Base-by-base conservation (phyloP, 2,888 invertebrate species). In the Seira sanloemensis region DNA sequence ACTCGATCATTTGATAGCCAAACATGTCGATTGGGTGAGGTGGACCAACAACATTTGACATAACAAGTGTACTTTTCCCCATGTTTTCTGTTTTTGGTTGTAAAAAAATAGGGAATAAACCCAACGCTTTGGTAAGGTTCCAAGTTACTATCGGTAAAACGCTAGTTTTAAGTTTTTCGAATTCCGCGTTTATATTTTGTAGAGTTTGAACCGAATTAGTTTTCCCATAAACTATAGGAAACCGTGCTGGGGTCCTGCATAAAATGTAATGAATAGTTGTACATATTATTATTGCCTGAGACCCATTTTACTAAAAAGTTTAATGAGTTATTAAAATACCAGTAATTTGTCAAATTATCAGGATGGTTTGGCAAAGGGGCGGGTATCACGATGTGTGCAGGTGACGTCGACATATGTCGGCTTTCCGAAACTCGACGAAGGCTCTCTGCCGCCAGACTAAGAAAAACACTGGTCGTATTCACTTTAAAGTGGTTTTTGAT, bases 401-500 rank as follows among this genome's bases (percentile, higher is more conserved):
- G 73, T 5, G 72, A 12, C 7, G 46, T n/a, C 0, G 5, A 0
- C 12, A 79, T 54, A 1, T 25, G n/a, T 16, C 54, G 72, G 16
- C 46, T 67, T 2, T 66, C 58, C 58, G 73, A 1, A 27, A 73
- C 62, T 26, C 19, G 50, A 16, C 65, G 72, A 0, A 79, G 21
- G 2, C 18, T 73, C 2, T 67, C 50, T 5, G 26, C 58, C 2
- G 68, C 24, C 27, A 79, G 24, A 18, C 67, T 46, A 1, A 66
- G 54, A 4, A 46, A n/a, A 9, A 79, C 12, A 16, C 73, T 27
- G 12, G 50, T 67, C 67, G 73, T 21, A 0, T 50, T 27, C 1
- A 79, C 79, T 16, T 18, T 4, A 27, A 37, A 68, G 68, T 73
- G 66, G 50, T 79, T 79, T 25, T 79, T 79, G n/a, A 79, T 68